These are phyloP conservation scores for Drosophila subpulchrella DNA, from an alignment of 1,140 invertebrate species.

Conservation along the genomic window DNA sequence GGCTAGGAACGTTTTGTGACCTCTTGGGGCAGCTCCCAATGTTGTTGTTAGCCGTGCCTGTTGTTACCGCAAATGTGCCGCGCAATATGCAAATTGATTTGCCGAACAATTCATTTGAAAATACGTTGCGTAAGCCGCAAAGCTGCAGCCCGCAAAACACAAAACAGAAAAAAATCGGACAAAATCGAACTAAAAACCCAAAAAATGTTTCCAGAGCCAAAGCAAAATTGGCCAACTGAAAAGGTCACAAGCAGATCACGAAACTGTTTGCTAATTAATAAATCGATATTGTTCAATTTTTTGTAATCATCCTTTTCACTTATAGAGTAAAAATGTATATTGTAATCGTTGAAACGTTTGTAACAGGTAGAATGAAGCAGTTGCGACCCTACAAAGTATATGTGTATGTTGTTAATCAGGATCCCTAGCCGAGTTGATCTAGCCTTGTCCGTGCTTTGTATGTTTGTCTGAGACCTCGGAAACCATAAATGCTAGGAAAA, in stretches of 20 bases:
- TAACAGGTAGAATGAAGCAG: too few relatives aligned
- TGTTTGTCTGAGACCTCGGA: too few relatives aligned
- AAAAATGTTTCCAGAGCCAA: neutral
- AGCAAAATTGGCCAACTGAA: slow-evolving; percentile 12
- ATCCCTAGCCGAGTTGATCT: too few relatives aligned
- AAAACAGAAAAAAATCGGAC: slow-evolving; percentile 20
- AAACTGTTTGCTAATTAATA: neutral
- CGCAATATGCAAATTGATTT: slow-evolving; percentile 82
- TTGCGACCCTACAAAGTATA: too few relatives aligned
- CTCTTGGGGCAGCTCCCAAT: slow-evolving; percentile 18
- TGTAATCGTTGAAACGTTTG: too few relatives aligned
- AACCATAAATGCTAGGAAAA: too few relatives aligned
- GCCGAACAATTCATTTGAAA: slow-evolving; percentile 77
- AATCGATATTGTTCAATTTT: neutral
- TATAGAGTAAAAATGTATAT: too few relatives aligned
- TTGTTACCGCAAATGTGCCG: slow-evolving; percentile 65
- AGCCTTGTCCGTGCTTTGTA: too few relatives aligned
- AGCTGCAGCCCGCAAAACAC: slow-evolving; percentile 38
- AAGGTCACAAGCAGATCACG: too few relatives aligned
- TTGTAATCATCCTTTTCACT: too few relatives aligned
- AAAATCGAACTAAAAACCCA: neutral
- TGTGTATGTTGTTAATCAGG: too few relatives aligned
- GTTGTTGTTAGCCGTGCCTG: neutral
- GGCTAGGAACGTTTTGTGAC: neutral
- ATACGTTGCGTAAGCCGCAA: slow-evolving; percentile 75